phyloP scores from a whole-genome alignment of 2,113 vertebrate genomes.

The Thryonomys swinderianus region DNA sequence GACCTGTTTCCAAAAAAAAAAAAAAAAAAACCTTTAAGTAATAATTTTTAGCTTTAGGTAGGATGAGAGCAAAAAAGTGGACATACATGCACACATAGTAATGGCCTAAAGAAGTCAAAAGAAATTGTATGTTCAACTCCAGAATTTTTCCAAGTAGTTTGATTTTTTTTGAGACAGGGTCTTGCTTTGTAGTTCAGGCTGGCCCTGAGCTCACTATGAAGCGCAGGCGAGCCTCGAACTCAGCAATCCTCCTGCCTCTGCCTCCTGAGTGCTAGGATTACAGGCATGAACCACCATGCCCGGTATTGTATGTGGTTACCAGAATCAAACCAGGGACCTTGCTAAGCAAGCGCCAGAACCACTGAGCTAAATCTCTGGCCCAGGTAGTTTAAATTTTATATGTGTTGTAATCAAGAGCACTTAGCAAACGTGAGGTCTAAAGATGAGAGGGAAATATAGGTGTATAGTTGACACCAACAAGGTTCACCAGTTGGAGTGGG shows the following conservation, averaged over 20 bases:
- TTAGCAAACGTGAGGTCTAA: constrained; percentile 17
- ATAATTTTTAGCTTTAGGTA: not conserved
- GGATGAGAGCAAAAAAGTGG: not conserved
- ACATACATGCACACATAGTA: not conserved
- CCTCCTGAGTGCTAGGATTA: no score
- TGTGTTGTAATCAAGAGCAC: not conserved
- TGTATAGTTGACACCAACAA: not conserved
- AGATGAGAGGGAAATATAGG: not conserved
- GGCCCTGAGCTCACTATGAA: no score
- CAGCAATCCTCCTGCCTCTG: no score
- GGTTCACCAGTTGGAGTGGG: not conserved
- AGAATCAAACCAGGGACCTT: no score
- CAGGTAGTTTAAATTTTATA: constrained; percentile 38
- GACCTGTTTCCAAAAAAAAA: not conserved
- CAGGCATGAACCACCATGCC: no score
- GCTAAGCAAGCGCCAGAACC: no score
- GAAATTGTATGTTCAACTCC: constrained; percentile 20
- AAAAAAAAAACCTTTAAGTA: not conserved
- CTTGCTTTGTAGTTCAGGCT: no score
- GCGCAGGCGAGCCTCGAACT: no score
- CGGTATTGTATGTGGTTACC: no score
- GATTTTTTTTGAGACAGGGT: no score
- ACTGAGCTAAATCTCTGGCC: no score
- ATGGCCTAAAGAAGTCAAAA: not conserved
- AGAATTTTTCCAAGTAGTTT: constrained; percentile 9